Conservation (phyloP, 2,888 invertebrate species). For the Hipparchia semele region DNA sequence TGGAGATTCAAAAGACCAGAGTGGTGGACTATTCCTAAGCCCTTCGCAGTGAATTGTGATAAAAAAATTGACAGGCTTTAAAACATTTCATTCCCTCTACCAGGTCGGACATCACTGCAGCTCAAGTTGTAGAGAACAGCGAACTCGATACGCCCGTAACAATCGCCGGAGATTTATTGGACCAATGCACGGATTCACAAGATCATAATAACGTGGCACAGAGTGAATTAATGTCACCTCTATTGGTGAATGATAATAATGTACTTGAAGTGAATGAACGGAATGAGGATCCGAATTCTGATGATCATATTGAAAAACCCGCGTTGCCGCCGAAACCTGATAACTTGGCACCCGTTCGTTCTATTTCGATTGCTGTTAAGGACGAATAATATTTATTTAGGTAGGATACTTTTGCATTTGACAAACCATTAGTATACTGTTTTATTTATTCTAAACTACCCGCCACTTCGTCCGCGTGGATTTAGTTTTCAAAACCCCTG, state of each 20-base stretch:
- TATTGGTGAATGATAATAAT: constrained; percentile 34
- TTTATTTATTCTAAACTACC: background rate
- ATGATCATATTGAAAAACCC: constrained; percentile 53
- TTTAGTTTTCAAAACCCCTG: too few relatives aligned
- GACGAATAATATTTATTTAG: constrained; percentile 36
- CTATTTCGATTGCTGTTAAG: constrained; percentile 39
- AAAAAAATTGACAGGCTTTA: background rate
- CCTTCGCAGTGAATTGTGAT: too few relatives aligned
- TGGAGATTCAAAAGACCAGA: too few relatives aligned
- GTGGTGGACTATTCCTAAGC: too few relatives aligned
- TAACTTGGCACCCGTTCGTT: constrained; percentile 45
- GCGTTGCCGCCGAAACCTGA: constrained; percentile 65
- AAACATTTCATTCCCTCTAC: background rate
- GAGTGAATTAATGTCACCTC: constrained; percentile 25
- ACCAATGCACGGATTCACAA: constrained; percentile 20
- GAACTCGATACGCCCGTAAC: constrained; percentile 26
- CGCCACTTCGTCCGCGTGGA: too few relatives aligned
- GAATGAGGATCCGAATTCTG: constrained; percentile 42
- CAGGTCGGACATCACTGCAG: constrained; percentile 29
- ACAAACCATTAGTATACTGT: background rate
- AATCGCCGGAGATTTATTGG: constrained; percentile 1
- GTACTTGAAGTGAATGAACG: constrained; percentile 20
- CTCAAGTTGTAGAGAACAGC: constrained; percentile 27
- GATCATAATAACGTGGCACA: constrained; percentile 30
- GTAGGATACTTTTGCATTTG: constrained; percentile 20